phyloP scores from a whole-genome alignment of 2,113 vertebrate genomes.

The Suncus etruscus region DNA sequence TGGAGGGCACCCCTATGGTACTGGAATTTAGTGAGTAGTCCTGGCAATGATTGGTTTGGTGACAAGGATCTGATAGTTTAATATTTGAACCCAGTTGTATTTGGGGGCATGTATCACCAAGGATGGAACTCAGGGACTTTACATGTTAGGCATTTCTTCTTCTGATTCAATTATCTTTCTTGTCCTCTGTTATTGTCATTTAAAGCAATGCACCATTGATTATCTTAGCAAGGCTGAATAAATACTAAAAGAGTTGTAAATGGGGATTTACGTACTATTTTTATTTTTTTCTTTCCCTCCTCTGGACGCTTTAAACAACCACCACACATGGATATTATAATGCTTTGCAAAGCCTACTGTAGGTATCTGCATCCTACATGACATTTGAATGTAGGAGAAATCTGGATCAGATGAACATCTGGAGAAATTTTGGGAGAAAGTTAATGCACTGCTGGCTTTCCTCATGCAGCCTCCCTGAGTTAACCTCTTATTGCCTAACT shows the following conservation, averaged over 20 bases:
- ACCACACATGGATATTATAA: not conserved
- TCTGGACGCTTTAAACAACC: not conserved
- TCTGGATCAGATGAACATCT: not conserved
- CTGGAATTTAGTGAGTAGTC: too few species aligned
- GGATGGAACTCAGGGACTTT: too few species aligned
- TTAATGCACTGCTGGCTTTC: not conserved
- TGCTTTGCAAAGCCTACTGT: not conserved
- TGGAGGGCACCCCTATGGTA: too few species aligned
- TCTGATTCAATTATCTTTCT: too few species aligned
- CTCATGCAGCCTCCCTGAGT: not conserved
- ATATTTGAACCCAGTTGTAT: too few species aligned
- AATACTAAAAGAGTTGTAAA: not conserved
- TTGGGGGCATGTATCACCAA: too few species aligned
- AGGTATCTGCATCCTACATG: not conserved
- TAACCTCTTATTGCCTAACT: not conserved
- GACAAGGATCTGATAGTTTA: too few species aligned
- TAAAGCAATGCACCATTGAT: not conserved
- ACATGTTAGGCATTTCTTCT: too few species aligned
- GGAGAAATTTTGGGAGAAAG: conserved; percentile 1
- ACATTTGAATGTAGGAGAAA: not conserved
- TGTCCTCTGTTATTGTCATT: not conserved
- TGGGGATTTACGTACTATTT: not conserved
- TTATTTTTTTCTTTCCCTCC: not conserved
- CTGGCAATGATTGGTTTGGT: too few species aligned
- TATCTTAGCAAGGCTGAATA: not conserved